Conservation (phyloP, 2,797 vertebrate species). For the Borostomias antarcticus region DNA sequence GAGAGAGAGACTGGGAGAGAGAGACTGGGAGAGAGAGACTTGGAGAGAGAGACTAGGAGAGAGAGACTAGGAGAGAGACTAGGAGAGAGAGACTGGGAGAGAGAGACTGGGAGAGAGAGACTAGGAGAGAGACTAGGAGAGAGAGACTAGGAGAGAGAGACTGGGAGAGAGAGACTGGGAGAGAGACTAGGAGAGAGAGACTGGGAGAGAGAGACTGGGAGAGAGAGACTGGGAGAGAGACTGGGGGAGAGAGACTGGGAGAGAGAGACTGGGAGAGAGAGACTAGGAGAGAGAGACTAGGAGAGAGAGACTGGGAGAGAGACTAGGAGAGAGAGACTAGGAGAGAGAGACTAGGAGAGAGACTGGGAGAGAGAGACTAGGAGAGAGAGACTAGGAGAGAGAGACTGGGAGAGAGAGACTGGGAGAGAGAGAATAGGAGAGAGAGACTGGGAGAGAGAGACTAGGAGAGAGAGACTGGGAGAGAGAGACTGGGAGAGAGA, state of each 20-base stretch:
- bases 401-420: slow-evolving; percentile 57
- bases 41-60: slow-evolving; percentile 54
- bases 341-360: slow-evolving; percentile 50
- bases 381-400: slow-evolving; percentile 50
- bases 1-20: slow-evolving; percentile 50
- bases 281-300: slow-evolving; percentile 53
- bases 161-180: slow-evolving; percentile 30
- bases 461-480: slow-evolving; percentile 21
- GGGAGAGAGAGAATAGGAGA: slow-evolving; percentile 55
- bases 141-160: slow-evolving; percentile 53
- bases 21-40: slow-evolving; percentile 64
- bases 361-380: slow-evolving; percentile 15
- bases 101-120: slow-evolving; percentile 51
- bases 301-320: no score
- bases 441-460: slow-evolving; percentile 39
- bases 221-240: slow-evolving; percentile 53
- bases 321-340: slow-evolving; percentile 44
- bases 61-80: slow-evolving; percentile 33
- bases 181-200: slow-evolving; percentile 29
- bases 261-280: slow-evolving; percentile 27
- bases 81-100: slow-evolving; percentile 20
- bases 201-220: slow-evolving; percentile 57
- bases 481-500: slow-evolving; percentile 48
- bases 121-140: slow-evolving; percentile 67
- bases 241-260: slow-evolving; percentile 36